Evolutionary conservation across 2,797 vertebrate genomes (phyloP).

Genomic region (Onychomys torridus): DNA sequence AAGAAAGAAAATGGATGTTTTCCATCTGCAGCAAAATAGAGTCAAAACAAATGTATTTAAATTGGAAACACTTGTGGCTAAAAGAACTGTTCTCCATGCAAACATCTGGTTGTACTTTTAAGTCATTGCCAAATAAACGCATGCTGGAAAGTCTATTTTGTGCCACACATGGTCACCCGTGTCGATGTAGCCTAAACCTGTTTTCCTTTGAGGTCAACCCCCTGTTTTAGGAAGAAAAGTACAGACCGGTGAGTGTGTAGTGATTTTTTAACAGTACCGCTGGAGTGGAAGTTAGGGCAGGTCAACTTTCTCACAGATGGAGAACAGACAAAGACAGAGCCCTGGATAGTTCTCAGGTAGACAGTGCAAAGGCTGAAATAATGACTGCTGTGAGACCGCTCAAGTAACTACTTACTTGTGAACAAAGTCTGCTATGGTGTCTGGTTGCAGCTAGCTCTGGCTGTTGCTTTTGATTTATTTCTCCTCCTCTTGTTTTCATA

Average conservation of each 20-base stretch:
- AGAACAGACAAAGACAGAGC: conserved; percentile 5
- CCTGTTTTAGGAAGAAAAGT: conserved; percentile 74
- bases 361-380: conserved; percentile 18
- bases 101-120: conserved; percentile 85
- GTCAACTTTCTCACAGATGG: conserved; percentile 56
- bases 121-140: conserved; percentile 84
- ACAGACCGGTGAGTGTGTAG: conserved; percentile 61
- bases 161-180: conserved; percentile 83
- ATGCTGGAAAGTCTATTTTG: conserved; percentile 83
- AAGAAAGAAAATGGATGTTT: conserved; percentile 84
- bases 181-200: conserved; percentile 80
- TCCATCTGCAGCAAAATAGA: conserved; percentile 83
- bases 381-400: background rate
- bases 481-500: background rate
- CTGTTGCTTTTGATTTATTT: background rate
- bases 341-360: conserved; percentile 68
- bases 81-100: conserved; percentile 79
- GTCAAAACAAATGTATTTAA: conserved; percentile 86
- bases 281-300: conserved; percentile 34
- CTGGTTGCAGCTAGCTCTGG: conserved; percentile 5
- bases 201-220: conserved; percentile 81
- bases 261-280: conserved; percentile 62
- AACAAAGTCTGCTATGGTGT: conserved; percentile 63
- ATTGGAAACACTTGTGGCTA: conserved; percentile 83
- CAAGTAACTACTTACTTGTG: conserved; percentile 63